phyloP scores from a whole-genome alignment of 2,888 invertebrate genomes.

The Drosophila nigricruria region DNA sequence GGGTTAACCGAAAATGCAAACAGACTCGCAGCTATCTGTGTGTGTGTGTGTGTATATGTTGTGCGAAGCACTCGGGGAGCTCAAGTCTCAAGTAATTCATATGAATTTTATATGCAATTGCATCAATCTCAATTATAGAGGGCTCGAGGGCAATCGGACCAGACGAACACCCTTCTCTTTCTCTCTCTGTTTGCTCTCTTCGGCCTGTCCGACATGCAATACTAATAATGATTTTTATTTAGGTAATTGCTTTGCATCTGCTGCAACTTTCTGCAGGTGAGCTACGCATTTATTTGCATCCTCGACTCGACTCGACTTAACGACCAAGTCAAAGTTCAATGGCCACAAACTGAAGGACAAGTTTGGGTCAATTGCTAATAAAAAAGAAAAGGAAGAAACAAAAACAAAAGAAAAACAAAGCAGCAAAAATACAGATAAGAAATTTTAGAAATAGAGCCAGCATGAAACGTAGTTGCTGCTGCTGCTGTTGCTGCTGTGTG shows the following conservation, averaged over 20 bases:
- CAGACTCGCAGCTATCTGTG: slow-evolving; percentile 31
- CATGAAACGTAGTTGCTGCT: slow-evolving; percentile 20
- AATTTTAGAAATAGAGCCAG: slow-evolving; percentile 36
- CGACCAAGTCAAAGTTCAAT: slow-evolving; percentile 61
- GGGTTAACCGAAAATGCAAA: slow-evolving; percentile 35
- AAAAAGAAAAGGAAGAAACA: background rate
- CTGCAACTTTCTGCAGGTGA: slow-evolving; percentile 31
- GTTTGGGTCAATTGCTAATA: slow-evolving; percentile 35
- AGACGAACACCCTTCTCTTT: background rate
- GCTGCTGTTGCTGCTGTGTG: slow-evolving; percentile 20
- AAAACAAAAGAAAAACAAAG: background rate
- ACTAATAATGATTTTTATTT: slow-evolving; percentile 76
- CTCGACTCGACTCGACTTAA: slow-evolving; percentile 22
- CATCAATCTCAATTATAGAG: slow-evolving; percentile 75
- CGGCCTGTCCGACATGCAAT: slow-evolving; percentile 62
- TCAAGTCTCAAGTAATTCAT: slow-evolving; percentile 61
- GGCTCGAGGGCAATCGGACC: slow-evolving; percentile 46
- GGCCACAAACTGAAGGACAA: slow-evolving; percentile 64
- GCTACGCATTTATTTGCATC: slow-evolving; percentile 47
- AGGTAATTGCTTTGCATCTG: slow-evolving; percentile 61
- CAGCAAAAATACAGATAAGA: slow-evolving; percentile 32
- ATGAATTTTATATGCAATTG: slow-evolving; percentile 75
- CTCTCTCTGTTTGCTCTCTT: background rate
- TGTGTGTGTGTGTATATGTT: background rate
- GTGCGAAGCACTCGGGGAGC: slow-evolving; percentile 24